A percentile compares a stretch with the other conserved stretches of the same genome.
Conservation (phyloP, 2,888 invertebrate species). For the Macrophya alboannulata region DNA sequence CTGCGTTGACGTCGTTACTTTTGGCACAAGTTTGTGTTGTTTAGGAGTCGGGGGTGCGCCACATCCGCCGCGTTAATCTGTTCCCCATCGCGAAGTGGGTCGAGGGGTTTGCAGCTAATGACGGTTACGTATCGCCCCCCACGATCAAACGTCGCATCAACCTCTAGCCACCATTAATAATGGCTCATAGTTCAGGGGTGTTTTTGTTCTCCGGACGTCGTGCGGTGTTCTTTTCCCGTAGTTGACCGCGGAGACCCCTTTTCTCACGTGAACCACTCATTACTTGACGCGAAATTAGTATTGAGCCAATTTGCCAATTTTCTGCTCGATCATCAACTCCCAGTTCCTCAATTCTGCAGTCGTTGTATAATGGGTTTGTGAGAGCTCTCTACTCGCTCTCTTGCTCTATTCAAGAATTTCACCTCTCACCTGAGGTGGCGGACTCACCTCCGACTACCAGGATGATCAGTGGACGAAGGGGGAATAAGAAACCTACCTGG, state of each 20-base stretch:
- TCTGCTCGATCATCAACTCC: not conserved
- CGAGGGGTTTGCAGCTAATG: slow-evolving; percentile 52
- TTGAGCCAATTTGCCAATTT: slow-evolving; percentile 24
- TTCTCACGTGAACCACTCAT: slow-evolving; percentile 33
- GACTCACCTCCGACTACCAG: not conserved
- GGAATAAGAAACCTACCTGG: slow-evolving; percentile 43
- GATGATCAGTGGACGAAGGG: slow-evolving; percentile 41
- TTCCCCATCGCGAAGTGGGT: slow-evolving; percentile 51
- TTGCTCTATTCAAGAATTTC: not conserved
- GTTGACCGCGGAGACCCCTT: slow-evolving; percentile 27
- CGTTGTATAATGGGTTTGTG: not conserved
- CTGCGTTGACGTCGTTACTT: slow-evolving; percentile 25
- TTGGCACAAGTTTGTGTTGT: slow-evolving; percentile 24
- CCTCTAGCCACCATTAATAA: slow-evolving; percentile 49
- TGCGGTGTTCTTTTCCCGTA: slow-evolving; percentile 27
- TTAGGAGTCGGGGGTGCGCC: slow-evolving; percentile 39
- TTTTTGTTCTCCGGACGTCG: slow-evolving; percentile 34
- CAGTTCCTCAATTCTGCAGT: not conserved
- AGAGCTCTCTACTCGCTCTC: not conserved
- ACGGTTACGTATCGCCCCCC: slow-evolving; percentile 49
- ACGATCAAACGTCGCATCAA: slow-evolving; percentile 52
- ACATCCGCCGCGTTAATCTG: slow-evolving; percentile 53
- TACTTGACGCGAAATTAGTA: slow-evolving; percentile 22
- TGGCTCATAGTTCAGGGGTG: slow-evolving; percentile 27
- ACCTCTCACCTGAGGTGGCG: not conserved